These are phyloP conservation scores for Drosophila sordidapex DNA, from an alignment of 2,888 invertebrate genomes.

Conservation along the genomic window DNA sequence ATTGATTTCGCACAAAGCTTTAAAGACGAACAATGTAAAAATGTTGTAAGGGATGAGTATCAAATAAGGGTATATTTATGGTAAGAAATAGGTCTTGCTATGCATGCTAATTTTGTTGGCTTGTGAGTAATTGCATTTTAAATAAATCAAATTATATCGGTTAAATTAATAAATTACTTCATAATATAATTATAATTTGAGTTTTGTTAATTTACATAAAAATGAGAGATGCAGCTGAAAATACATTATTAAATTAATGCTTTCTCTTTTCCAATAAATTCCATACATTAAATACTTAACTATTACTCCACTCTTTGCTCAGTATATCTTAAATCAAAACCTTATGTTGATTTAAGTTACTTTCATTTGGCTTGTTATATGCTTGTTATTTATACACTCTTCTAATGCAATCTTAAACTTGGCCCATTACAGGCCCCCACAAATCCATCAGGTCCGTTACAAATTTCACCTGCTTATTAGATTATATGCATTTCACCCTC, in stretches of 20 bases:
- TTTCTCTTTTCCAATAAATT: not conserved
- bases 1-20: slow-evolving; percentile 44
- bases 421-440: slow-evolving; percentile 39
- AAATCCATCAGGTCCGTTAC: slow-evolving; percentile 45
- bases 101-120: not conserved
- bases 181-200: not conserved
- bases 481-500: slow-evolving; percentile 76
- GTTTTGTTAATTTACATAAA: not conserved
- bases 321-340: slow-evolving; percentile 6
- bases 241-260: not conserved
- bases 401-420: slow-evolving; percentile 75
- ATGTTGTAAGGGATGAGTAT: slow-evolving; percentile 5
- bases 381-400: slow-evolving; percentile 66
- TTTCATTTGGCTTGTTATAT: slow-evolving; percentile 41
- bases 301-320: not conserved
- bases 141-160: not conserved
- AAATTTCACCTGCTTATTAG: slow-evolving; percentile 72
- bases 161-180: not conserved
- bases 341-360: slow-evolving; percentile 33
- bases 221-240: not conserved
- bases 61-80: slow-evolving; percentile 3
- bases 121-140: not conserved
- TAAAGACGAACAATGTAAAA: slow-evolving; percentile 18
- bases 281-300: not conserved
- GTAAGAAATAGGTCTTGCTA: not conserved